Conservation (phyloP, 2,113 vertebrate species). For the Damaliscus lunatus region DNA sequence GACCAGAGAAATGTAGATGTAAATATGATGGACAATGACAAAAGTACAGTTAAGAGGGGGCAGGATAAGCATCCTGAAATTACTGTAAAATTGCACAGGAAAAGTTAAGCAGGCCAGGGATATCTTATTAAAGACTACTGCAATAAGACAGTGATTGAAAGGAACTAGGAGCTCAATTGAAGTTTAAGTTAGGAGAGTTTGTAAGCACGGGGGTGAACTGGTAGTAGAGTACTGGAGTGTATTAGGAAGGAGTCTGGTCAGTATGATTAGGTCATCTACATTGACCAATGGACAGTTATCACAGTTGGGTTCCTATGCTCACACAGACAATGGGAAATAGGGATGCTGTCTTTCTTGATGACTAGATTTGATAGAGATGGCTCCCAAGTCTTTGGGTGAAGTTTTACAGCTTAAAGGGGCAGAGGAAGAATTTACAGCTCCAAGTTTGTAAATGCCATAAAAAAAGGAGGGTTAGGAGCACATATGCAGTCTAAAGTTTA, state of each 20-base stretch:
- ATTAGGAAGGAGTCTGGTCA: neutral
- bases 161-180: neutral
- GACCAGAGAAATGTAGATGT: neutral
- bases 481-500: neutral
- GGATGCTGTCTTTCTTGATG: neutral
- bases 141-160: neutral
- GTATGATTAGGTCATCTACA: neutral
- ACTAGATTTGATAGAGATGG: neutral
- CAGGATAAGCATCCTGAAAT: neutral
- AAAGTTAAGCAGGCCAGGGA: neutral
- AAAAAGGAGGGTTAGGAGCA: neutral
- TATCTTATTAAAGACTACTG: neutral
- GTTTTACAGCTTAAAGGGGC: neutral
- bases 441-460: neutral
- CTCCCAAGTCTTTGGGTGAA: neutral
- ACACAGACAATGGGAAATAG: neutral
- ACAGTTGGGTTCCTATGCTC: neutral
- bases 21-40: neutral
- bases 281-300: neutral
- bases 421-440: neutral
- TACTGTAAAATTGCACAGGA: neutral
- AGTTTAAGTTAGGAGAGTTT: neutral
- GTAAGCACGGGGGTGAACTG: neutral
- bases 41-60: neutral
- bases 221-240: neutral